Percentiles rank a stretch among this genome's conserved stretches.
Evolutionary conservation across 2,797 vertebrate species (phyloP).

Genomic region (Dromococcyx pavoninus): DNA sequence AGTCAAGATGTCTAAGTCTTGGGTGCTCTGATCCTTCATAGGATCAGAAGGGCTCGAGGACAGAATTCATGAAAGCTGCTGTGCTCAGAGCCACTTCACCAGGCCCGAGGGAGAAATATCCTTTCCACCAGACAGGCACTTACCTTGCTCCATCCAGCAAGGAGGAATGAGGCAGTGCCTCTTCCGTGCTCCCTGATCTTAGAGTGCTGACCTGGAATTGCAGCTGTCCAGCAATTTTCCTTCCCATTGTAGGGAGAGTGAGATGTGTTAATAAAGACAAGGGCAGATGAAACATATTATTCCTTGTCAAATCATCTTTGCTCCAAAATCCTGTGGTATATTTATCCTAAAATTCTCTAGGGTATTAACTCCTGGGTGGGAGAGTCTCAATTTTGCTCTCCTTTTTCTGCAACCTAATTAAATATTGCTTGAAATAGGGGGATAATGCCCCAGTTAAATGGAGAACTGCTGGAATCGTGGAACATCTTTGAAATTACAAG

Average conservation of each 20-base stretch:
- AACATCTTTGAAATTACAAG: background rate
- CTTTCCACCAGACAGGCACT: accelerated
- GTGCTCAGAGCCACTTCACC: background rate
- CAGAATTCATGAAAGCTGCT: background rate
- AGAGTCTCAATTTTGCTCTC: background rate
- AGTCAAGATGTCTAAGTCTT: background rate
- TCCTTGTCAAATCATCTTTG: background rate
- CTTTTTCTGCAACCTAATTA: background rate
- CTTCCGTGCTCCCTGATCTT: background rate
- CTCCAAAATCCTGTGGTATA: background rate
- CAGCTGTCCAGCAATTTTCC: background rate
- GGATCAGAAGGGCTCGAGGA: background rate
- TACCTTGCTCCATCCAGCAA: background rate
- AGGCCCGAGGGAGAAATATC: background rate
- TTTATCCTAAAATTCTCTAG: background rate
- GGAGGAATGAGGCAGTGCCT: background rate
- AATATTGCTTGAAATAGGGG: background rate
- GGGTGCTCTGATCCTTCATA: background rate
- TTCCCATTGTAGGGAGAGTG: accelerated
- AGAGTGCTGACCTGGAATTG: background rate
- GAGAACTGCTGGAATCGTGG: background rate
- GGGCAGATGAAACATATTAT: background rate
- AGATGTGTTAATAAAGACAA: background rate
- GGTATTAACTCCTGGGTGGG: background rate
- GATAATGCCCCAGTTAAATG: background rate